Evolutionary conservation across 2,888 invertebrate species (phyloP), one percentile per base, ranked within the genome.

Genomic region (Globia sparganii): DNA sequence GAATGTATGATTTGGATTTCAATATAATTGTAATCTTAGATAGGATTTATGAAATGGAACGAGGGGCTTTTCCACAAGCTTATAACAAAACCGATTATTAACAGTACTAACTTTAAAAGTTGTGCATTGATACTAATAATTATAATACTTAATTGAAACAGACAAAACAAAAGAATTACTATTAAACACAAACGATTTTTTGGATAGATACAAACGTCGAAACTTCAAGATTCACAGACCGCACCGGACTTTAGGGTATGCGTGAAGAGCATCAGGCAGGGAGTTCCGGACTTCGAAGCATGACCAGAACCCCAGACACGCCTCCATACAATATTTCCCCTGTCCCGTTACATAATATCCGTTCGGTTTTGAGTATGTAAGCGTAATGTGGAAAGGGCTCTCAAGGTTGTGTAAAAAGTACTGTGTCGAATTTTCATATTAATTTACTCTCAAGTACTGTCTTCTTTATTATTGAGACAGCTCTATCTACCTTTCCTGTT

Each of bases 341-440:
- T n/a, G n/a, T n/a, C n/a, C n/a, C n/a, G n/a, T n/a, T n/a, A n/a
- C n/a, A n/a, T 43, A 34, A 43, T n/a, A 9, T 18, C 2, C 0
- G 18, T 37, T 53, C 25, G 56, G 49, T 71, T 40, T 62, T 46
- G 31, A 40, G 15, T 68, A 21, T 2, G 28, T 68, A 69, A 68
- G 43, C 64, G 0, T 43, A 64, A 53, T 64, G 81, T 83, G 78
- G 81, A 78, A 84, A 76, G 74, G 77, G 65, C 74, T 80, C 84
- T 86, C 81, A 78, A 37, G 89, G 90, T 88, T 89, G 87, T 89
- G 86, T 85, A 64, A 72, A 78, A 74, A 75, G 62, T 75, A 79
- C 64, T 84, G 75, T 69, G 79, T 83, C 75, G 73, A 85, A 80
- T 81, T 81, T 83, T 85, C 65, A 69, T 80, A 80, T 79, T 87